Evolutionary conservation across 2,888 invertebrate genomes (phyloP), one percentile per base, ranked within the genome.

Genomic region (Lamellibrachia satsuma): DNA sequence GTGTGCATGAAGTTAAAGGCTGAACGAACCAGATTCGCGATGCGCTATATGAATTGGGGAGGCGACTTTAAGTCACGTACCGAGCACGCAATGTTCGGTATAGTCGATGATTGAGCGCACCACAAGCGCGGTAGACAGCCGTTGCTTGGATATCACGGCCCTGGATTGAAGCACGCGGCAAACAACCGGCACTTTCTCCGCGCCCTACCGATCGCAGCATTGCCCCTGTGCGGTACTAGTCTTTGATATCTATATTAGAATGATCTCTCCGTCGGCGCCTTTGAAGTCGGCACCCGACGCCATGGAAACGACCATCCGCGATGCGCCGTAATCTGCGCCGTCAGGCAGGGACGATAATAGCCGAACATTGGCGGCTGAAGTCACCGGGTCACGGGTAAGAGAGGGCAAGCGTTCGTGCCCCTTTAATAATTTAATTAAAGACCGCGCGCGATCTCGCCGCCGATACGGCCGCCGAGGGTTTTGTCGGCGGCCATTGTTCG

Each of bases 191-290:
- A 22, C 75, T 75, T 22, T 75, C 75, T 75, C 22, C 75, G 75
- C 39, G 39, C 39, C 39, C 39, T 39, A 39, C 75, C 75, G 75
- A 6, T 75, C 15, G 3, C 0, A 15, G 75, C 15, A 11, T 22
- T 75, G 75, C 22, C 22, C 75, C 22, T 75, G 75, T 75, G 75
- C 75, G 75, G 75, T 75, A 75, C 75, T 75, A 15, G 75, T 75
- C 75, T 75, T 75, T 75, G 75, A 75, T 75, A 75, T 75, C 75
- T 75, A 75, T 75, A 75, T 75, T 75, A 75, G 75, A 75, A 75
- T 75, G 75, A 75, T 75, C 75, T 75, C 22, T 11, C 22, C 75
- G 75, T 15, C 75, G 22, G 75, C 75, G 22, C 75, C 75, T 75
- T 75, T 75, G 15, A 75, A 22, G 75, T 75, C 75, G 75, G 22